Conservation (phyloP, 2,888 invertebrate species). For the Schizaphis graminum region DNA sequence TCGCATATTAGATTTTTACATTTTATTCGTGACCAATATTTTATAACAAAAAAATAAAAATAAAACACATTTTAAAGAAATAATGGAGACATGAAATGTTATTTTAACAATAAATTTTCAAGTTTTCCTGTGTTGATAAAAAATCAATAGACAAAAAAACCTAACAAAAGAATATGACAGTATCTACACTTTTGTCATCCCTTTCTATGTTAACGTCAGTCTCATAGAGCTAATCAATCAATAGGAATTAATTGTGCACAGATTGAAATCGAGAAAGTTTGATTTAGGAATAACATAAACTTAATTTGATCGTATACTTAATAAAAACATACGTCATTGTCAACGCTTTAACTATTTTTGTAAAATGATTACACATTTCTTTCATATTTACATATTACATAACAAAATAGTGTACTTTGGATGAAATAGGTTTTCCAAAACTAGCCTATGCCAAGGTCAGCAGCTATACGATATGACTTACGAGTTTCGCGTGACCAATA, state of each 20-base stretch:
- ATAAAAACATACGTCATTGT: neutral
- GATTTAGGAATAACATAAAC: neutral
- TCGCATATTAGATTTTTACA: no score
- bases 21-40: no score
- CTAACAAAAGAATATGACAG: neutral
- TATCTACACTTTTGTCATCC: neutral
- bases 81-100: neutral
- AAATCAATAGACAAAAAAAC: neutral
- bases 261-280: neutral
- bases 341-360: neutral
- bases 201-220: neutral
- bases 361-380: neutral
- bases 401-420: neutral
- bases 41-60: no score
- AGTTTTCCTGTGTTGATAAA: neutral
- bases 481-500: neutral
- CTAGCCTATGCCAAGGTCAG: neutral
- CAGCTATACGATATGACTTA: neutral
- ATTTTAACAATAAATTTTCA: neutral
- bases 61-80: no score
- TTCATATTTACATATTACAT: neutral
- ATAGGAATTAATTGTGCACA: neutral
- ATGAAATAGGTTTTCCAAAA: neutral
- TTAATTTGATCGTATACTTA: neutral
- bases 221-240: neutral